Base-by-base conservation (phyloP, 1,140 invertebrate genomes). In the Condylostylus longicornis region DNA sequence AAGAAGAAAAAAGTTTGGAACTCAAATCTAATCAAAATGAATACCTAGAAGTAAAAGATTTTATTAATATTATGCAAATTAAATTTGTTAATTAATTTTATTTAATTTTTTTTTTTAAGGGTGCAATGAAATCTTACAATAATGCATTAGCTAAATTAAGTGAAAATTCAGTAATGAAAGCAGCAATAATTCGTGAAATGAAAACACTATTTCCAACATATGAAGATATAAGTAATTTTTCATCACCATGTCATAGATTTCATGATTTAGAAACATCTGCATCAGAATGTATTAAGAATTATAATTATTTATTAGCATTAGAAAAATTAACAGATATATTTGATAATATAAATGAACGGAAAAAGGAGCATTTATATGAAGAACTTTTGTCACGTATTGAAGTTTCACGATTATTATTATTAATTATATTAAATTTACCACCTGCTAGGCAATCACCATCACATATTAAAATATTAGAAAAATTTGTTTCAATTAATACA, bases 401-500 rank as follows among this genome's bases (percentile, higher is more conserved):
- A 37, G 46, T 58, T 6, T 38, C 54, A 9, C 48, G 57, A 1
- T 25, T 61, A 10, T 29, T 61, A 15, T 41, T 61, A 1, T 35
- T 61, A 6, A 33, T 61, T 3, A 44, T 50, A 18, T 40, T 61
- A 0, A 58, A 54, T 38, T 33, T 60, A 19, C 53, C 58, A 28
- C 53, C 58, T 2, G 39, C 47, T 2, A 48, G 54, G 2, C 57
- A 59, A 35, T 58, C 57, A 10, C 57, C 57, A 2, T 53, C 57
- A 3, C 57, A 61, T 42, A 58, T 60, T 6, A 61, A 58, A 25
- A 42, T 61, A 13, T 50, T 58, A 3, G 58, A 61, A n/a, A n/a
- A n/a, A n/a, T n/a, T n/a, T n/a, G n/a, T n/a, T n/a, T n/a, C n/a
- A n/a, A n/a, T n/a, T n/a, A n/a, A n/a, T n/a, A n/a, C n/a, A n/a